Evolutionary conservation across 2,797 vertebrate genomes (phyloP).

Genomic region (Pseudochaenichthys georgianus): DNA sequence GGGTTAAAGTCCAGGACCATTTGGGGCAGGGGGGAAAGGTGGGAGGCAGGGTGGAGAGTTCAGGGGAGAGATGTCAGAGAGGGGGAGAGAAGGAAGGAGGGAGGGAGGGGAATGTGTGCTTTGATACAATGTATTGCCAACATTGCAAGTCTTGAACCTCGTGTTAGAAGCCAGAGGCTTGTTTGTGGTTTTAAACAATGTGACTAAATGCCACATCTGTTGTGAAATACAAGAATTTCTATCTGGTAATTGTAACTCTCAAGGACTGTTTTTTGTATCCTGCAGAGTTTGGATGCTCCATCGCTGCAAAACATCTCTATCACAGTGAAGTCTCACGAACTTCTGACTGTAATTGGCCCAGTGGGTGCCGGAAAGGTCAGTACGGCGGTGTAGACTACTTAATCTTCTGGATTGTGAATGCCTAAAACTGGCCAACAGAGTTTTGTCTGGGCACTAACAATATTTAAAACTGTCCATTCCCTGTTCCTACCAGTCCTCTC

Average conservation of each 20-base stretch:
- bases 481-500: slow-evolving; percentile 87
- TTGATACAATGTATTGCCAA: not conserved
- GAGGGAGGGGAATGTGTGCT: too few species aligned
- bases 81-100: too few species aligned
- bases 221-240: not conserved
- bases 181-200: not conserved
- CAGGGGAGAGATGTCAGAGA: too few species aligned
- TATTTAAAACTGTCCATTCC: slow-evolving; percentile 4
- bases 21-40: too few species aligned
- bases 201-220: not conserved
- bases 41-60: too few species aligned
- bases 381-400: not conserved
- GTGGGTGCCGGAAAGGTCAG: slow-evolving; percentile 92
- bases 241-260: not conserved
- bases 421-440: not conserved
- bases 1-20: too few species aligned
- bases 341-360: slow-evolving; percentile 92
- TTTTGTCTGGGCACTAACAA: not conserved
- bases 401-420: not conserved
- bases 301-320: slow-evolving; percentile 89
- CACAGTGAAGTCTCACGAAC: slow-evolving; percentile 84
- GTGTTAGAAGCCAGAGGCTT: not conserved
- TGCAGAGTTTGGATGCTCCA: slow-evolving; percentile 85
- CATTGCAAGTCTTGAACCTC: not conserved
- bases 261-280: not conserved